Percentiles rank a stretch among this genome's conserved stretches.
phyloP scores from a whole-genome alignment of 2,888 invertebrate genomes.

The Antitype chi region DNA sequence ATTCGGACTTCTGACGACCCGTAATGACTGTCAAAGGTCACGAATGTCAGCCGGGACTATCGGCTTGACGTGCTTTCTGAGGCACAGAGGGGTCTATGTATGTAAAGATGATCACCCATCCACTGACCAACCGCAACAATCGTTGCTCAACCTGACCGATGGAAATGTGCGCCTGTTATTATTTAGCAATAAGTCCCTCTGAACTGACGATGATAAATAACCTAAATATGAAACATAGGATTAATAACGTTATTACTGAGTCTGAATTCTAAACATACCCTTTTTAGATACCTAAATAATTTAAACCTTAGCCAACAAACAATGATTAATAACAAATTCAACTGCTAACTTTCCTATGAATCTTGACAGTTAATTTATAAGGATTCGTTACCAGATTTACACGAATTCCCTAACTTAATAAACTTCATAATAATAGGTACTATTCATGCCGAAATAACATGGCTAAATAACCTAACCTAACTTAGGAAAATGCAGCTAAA shows the following conservation, averaged over 20 bases:
- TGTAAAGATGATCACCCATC: no score
- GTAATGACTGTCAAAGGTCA: no score
- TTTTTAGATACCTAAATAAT: background rate
- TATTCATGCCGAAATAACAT: background rate
- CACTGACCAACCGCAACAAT: no score
- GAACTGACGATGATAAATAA: background rate
- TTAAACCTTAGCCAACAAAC: background rate
- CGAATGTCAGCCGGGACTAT: no score
- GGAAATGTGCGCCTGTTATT: no score
- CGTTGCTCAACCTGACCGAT: no score
- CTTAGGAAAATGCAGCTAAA: slow-evolving; percentile 15
- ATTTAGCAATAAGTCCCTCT: no score
- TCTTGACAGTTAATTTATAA: slow-evolving; percentile 30
- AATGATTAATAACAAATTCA: slow-evolving; percentile 32
- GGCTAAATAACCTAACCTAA: background rate
- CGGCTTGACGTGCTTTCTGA: no score
- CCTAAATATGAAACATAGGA: background rate
- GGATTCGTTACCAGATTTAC: slow-evolving; percentile 1
- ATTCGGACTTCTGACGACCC: no score
- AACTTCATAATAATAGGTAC: background rate
- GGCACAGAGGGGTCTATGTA: no score
- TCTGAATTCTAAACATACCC: background rate
- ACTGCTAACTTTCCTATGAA: slow-evolving; percentile 15
- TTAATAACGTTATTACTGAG: background rate
- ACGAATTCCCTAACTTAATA: slow-evolving; percentile 20